These are phyloP conservation scores for Larimichthys crocea DNA, from an alignment of 2,113 vertebrate genomes.

Conservation along the genomic window DNA sequence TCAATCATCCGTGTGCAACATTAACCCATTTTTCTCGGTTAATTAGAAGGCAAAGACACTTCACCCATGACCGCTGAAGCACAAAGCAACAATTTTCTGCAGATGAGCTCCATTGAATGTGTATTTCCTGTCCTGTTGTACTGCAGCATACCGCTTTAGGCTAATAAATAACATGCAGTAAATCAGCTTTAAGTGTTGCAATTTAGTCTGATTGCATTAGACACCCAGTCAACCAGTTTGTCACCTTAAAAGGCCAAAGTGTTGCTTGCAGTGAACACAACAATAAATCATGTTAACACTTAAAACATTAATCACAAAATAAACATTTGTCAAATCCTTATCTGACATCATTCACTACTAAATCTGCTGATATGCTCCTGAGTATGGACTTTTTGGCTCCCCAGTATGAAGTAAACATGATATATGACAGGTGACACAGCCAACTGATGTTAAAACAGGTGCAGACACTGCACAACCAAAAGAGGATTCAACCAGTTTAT, in stretches of 20 bases:
- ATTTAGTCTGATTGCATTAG: conserved; percentile 5
- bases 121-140: conserved; percentile 39
- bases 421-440: conserved; percentile 24
- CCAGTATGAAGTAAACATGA: not conserved
- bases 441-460: conserved; percentile 16
- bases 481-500: not conserved
- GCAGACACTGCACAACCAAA: not conserved
- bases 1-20: conserved; percentile 62
- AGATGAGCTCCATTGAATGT: conserved; percentile 41
- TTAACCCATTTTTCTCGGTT: conserved; percentile 67
- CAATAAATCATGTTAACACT: conserved; percentile 20
- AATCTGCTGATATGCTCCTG: not conserved
- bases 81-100: conserved; percentile 60
- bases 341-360: not conserved
- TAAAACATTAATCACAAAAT: not conserved
- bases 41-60: conserved; percentile 60
- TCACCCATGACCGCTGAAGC: conserved; percentile 62
- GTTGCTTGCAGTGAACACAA: not conserved
- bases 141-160: not conserved
- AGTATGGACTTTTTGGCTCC: not conserved
- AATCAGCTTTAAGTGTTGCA: conserved; percentile 1
- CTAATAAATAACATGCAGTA: not conserved
- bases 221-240: not conserved
- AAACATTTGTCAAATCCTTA: not conserved
- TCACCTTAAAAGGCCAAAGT: conserved; percentile 19